phyloP scores from a whole-genome alignment of 2,888 invertebrate species.

The Caenorhabditis uteleia region DNA sequence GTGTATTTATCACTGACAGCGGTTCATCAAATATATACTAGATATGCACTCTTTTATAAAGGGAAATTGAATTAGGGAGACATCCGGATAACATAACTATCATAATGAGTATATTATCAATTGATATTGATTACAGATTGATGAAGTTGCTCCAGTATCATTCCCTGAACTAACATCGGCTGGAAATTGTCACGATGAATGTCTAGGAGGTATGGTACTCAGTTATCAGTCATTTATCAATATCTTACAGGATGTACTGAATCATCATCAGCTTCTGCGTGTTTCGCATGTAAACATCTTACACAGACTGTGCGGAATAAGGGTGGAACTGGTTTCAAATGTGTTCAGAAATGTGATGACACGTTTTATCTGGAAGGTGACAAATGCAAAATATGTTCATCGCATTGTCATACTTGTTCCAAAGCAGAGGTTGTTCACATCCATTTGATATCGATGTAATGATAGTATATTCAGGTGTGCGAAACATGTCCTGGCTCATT shows the following conservation, averaged over 20 bases:
- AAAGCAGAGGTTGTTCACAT: conserved; percentile 55
- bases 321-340: conserved; percentile 65
- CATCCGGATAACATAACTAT: neutral
- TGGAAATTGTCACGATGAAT: conserved; percentile 64
- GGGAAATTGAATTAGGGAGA: no score
- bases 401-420: conserved; percentile 64
- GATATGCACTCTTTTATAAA: no score
- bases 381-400: conserved; percentile 64
- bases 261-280: conserved; percentile 58
- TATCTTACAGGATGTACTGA: conserved; percentile 45
- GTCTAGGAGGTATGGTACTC: conserved; percentile 47
- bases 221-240: neutral
- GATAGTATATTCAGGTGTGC: conserved; percentile 49
- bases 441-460: neutral
- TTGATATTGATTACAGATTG: conserved; percentile 24
- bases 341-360: conserved; percentile 65
- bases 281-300: conserved; percentile 65
- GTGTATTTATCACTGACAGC: no score
- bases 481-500: conserved; percentile 66
- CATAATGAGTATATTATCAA: neutral
- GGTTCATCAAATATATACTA: no score
- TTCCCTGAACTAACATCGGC: conserved; percentile 63
- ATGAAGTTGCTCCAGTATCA: conserved; percentile 33
- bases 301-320: conserved; percentile 64
- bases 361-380: conserved; percentile 66